Base-by-base conservation (phyloP, 23 tunicate species). In the Botrylloides violaceus region DNA sequence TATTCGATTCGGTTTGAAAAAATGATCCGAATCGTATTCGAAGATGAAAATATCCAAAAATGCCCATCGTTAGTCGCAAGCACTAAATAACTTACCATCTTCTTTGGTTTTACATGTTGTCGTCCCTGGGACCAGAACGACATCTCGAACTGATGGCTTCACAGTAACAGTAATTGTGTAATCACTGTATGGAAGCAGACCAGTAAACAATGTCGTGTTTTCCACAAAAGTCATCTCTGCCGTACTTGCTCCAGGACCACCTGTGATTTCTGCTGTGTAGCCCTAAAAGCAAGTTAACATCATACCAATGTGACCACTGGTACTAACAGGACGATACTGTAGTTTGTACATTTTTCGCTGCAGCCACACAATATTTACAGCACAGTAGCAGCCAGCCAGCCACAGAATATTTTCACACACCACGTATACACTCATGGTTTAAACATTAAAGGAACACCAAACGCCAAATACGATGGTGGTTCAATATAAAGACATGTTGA, bases 141-240 rank as follows among this genome's bases (percentile, higher is more conserved):
- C 70, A 63, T 63, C 29, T 7, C 33, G 4, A 3, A 31, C 12
- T 4, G 35, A 28, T 3, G 70, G 29, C 20, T 2, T 0, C 4
- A 68, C 74, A 19, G 58, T 68, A 23, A 68, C 37, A 18, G 74
- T 36, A 4, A 37, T 43, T 43, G 74, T 68, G 74, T 68, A 37
- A 0, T 18, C 0, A 9, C 21, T 36, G 47, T 32, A 68, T 32
- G 74, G 74, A 32, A 22, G 4, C n/a, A 68, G 57, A 6, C 74
- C 57, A 4, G 1, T 37, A 3, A 36, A 43, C 7, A 2, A 68
- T 0, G 58, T 56, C 9, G 57, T 43, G 12, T 53, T 36, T 1
- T 37, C 58, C 0, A 30, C 58, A n/a, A 68, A 23, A 24, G 26
- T 22, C 22, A n/a, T 39, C 23, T 0, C 0, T 21, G 29, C 21